phyloP scores from a whole-genome alignment of 2,888 invertebrate genomes.

The Cantharis rufa region DNA sequence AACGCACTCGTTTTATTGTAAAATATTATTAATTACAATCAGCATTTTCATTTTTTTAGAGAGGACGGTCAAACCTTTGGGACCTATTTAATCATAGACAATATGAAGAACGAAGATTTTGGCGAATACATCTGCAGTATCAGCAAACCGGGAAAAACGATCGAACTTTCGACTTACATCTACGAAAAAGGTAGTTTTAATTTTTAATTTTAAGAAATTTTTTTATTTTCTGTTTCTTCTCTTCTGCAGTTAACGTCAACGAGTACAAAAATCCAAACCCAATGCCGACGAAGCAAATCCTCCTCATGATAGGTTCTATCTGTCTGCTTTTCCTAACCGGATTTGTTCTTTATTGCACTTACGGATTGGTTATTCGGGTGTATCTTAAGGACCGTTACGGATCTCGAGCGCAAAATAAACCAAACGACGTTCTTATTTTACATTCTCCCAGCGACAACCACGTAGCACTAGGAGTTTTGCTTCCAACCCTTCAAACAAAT shows the following conservation, averaged over 20 bases:
- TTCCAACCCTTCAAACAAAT: conserved; percentile 65
- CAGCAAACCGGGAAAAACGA: conserved; percentile 65
- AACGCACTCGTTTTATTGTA: no score
- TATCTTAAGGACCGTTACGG: conserved; percentile 59
- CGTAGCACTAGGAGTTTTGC: conserved; percentile 64
- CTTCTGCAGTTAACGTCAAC: conserved; percentile 46
- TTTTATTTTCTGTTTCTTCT: background rate
- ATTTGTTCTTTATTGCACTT: conserved; percentile 60
- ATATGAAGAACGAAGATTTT: conserved; percentile 66
- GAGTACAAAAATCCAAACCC: conserved; percentile 49
- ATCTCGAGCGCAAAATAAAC: conserved; percentile 57
- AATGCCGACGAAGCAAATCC: conserved; percentile 64
- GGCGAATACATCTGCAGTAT: conserved; percentile 73
- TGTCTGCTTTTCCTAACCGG: conserved; percentile 58
- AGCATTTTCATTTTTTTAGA: conserved; percentile 52
- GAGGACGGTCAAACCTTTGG: conserved; percentile 74
- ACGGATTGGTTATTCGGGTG: conserved; percentile 57
- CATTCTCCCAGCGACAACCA: conserved; percentile 67
- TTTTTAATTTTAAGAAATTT: background rate
- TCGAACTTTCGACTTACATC: conserved; percentile 59
- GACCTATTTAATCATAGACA: conserved; percentile 67
- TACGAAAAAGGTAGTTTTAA: conserved; percentile 59
- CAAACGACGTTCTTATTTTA: conserved; percentile 68
- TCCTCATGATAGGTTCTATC: conserved; percentile 59
- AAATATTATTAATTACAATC: no score